Evolutionary conservation across 1,140 invertebrate genomes (phyloP).

Genomic region (Pemphigus obesinymphae): DNA sequence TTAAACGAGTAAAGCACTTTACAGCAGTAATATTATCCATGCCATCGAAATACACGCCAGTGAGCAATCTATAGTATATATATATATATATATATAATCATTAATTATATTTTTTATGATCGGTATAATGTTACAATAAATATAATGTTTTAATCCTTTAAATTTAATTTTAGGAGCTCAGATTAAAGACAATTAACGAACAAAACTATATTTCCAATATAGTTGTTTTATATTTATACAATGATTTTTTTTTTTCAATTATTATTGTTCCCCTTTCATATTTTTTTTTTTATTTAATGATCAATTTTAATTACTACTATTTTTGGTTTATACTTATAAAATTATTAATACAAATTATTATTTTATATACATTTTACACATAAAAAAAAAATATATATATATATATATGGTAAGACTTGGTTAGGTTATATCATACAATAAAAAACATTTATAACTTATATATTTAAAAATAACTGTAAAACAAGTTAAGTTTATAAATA

Average conservation of each 20-base stretch:
- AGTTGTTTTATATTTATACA: constrained; percentile 21
- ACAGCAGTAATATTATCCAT: too few relatives aligned
- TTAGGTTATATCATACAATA: not conserved
- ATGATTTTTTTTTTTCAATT: not conserved
- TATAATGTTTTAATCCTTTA: not conserved
- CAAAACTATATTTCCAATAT: not conserved
- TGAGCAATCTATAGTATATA: too few relatives aligned
- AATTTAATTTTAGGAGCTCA: constrained; percentile 33
- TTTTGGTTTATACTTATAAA: not conserved
- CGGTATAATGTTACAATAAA: too few relatives aligned
- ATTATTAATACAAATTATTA: not conserved
- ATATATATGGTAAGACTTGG: too few relatives aligned
- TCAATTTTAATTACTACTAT: not conserved
- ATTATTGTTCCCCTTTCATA: not conserved
- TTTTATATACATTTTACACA: not conserved
- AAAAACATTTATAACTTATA: not conserved
- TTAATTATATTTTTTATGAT: too few relatives aligned
- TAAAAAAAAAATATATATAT: not conserved
- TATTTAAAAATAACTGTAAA: constrained; percentile 10
- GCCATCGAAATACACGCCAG: too few relatives aligned
- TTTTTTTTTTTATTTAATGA: constrained; percentile 12
- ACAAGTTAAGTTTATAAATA: not conserved
- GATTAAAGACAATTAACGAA: constrained; percentile 9
- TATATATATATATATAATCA: too few relatives aligned
- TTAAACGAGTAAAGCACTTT: too few relatives aligned